Evolutionary conservation across 2,888 invertebrate genomes (phyloP).

Genomic region (Agapetus fuscipes): DNA sequence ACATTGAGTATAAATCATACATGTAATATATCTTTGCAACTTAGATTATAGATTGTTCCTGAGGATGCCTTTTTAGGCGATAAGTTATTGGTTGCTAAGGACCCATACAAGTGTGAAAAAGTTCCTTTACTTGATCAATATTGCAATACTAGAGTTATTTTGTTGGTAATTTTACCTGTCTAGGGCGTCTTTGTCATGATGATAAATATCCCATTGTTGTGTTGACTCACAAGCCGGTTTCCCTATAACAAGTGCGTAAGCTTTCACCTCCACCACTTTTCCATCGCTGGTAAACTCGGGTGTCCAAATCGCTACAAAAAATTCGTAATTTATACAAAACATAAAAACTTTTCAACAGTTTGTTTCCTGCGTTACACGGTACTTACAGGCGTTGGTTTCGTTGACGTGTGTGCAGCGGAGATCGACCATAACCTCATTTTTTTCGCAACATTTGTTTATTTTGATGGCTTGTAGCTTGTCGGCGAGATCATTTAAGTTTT

Average conservation of each 20-base stretch:
- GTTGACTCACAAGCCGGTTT: slow-evolving; percentile 60
- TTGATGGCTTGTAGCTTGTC: slow-evolving; percentile 33
- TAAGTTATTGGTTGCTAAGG: too few relatives aligned
- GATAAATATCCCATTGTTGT: slow-evolving; percentile 59
- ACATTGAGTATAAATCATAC: too few relatives aligned
- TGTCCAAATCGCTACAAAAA: slow-evolving; percentile 34
- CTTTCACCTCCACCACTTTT: slow-evolving; percentile 42
- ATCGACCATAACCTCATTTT: slow-evolving; percentile 59
- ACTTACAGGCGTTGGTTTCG: slow-evolving; percentile 49
- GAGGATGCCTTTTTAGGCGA: too few relatives aligned
- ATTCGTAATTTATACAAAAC: too few relatives aligned
- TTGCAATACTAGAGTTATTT: too few relatives aligned
- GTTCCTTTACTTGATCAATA: too few relatives aligned
- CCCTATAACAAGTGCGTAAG: slow-evolving; percentile 51
- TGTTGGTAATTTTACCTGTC: slow-evolving; percentile 42
- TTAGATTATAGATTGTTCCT: too few relatives aligned
- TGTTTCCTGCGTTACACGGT: too few relatives aligned
- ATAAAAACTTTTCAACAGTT: too few relatives aligned
- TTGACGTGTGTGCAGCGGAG: slow-evolving; percentile 53
- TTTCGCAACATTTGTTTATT: slow-evolving; percentile 74
- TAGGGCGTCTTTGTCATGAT: slow-evolving; percentile 49
- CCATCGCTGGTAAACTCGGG: slow-evolving; percentile 56
- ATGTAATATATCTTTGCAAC: too few relatives aligned
- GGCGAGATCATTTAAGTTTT: slow-evolving; percentile 41
- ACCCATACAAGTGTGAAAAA: too few relatives aligned